Evolutionary conservation across 2,797 vertebrate species (phyloP), one percentile per base, ranked within the genome.

Genomic region (Aeoliscus strigatus): DNA sequence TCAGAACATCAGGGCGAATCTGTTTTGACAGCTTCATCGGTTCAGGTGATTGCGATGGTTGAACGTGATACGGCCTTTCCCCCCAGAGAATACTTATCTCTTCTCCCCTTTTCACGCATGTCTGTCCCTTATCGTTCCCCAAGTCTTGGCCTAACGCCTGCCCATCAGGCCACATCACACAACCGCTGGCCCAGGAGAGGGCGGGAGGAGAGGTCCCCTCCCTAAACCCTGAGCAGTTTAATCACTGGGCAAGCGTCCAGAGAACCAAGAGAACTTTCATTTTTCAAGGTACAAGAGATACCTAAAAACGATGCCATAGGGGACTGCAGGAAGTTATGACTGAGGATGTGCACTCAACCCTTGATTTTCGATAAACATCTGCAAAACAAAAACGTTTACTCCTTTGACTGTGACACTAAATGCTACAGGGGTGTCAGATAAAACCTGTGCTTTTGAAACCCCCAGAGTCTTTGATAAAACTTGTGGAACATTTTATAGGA

Each of bases 21-120:
- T 70, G 69, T 83, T 86, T 73, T 80, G 70, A 80, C 77, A 80
- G 72, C 63, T 85, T 82, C 60, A 81, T 83, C 74, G 45, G 75
- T 62, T 71, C 39, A 44, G 48, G 69, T 57, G 77, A 80, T 75
- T 67, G 53, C 50, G 44, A 59, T 51, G 59, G 27, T 38, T 73
- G 72, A 80, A 84, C 80, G 73, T 63, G 84, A 87, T 85, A 81
- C 39, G 51, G 54, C 30, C 39, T 58, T 41, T 59, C 71, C 71
- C 70, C 64, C 50, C 60, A 67, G 79, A 82, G 60, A 64, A 70
- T 34, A 29, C 66, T 79, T 83, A 86, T 88, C 86, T 51, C 13
- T 51, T 42, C 60, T 52, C 43, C 62, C 12, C 66, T 73, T 73
- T 86, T 85, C 82, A 87, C 44, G 80, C 86, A 86, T 79, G 82